Conservation (phyloP, 2,888 invertebrate species). For the Cheilosia vernalis region DNA sequence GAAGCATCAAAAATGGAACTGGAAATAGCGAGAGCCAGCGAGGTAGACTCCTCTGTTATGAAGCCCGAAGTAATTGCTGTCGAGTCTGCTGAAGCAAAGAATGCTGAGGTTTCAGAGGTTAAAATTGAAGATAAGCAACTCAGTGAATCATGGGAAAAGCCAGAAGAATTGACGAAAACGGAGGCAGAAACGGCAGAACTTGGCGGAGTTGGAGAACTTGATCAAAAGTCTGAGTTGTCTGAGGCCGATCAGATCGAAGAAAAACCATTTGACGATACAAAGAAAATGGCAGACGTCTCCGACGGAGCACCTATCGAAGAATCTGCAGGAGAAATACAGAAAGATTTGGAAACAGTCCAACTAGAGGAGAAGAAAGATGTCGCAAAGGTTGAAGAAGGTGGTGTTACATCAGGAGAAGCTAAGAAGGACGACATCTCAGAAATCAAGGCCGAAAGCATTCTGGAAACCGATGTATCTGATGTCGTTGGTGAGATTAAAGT, state of each 20-base stretch:
- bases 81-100: slow-evolving; percentile 9
- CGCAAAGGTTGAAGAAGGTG: neutral
- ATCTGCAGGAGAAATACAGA: neutral
- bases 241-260: slow-evolving; percentile 15
- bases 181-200: slow-evolving; percentile 9
- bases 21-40: neutral
- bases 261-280: neutral
- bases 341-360: neutral
- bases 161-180: neutral
- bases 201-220: neutral
- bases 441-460: neutral
- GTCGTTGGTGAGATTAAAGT: slow-evolving; percentile 64
- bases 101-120: neutral
- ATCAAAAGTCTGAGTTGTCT: neutral
- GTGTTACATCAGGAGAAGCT: neutral
- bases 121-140: neutral
- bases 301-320: neutral
- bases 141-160: neutral
- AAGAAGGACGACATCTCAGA: slow-evolving; percentile 4
- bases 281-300: neutral
- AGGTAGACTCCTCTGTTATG: neutral
- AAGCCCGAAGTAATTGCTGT: slow-evolving; percentile 34
- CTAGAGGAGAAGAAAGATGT: neutral
- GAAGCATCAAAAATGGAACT: neutral
- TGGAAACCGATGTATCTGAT: slow-evolving; percentile 50